Evolutionary conservation across 1,140 invertebrate genomes (phyloP).

Genomic region (Onthophagus taurus): DNA sequence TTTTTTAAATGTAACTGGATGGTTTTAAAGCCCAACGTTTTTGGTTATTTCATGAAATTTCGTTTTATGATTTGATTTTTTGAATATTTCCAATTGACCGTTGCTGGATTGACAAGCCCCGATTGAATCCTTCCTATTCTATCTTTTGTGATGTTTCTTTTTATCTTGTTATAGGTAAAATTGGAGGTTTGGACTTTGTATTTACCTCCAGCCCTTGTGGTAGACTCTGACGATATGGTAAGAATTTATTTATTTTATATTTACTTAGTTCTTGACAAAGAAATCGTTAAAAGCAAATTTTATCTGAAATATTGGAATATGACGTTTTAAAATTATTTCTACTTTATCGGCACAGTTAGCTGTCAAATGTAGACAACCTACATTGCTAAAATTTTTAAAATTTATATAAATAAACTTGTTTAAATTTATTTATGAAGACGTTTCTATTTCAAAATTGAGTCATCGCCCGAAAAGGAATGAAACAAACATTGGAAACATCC

Average conservation of each 20-base stretch:
- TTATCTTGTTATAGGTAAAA: slow-evolving; percentile 32
- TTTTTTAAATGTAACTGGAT: no score
- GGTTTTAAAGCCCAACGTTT: no score
- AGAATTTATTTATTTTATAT: slow-evolving; percentile 18
- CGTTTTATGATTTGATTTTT: no score
- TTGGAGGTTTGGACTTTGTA: slow-evolving; percentile 35
- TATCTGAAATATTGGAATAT: neutral
- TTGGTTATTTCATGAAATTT: no score
- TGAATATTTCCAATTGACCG: no score
- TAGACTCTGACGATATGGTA: slow-evolving; percentile 40
- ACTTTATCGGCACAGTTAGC: neutral
- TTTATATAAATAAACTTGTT: neutral
- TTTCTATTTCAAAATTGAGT: no score
- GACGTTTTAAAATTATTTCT: neutral
- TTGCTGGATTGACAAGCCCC: no score
- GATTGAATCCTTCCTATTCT: no score
- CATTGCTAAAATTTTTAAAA: neutral
- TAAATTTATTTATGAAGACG: no score
- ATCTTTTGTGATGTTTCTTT: neutral
- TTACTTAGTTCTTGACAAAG: neutral
- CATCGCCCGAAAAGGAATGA: no score
- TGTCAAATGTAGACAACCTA: neutral
- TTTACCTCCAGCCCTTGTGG: slow-evolving; percentile 35
- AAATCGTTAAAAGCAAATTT: no score
- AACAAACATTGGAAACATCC: no score